These are phyloP conservation scores for Sardina pilchardus DNA, from an alignment of 2,113 vertebrate species.

Conservation along the genomic window DNA sequence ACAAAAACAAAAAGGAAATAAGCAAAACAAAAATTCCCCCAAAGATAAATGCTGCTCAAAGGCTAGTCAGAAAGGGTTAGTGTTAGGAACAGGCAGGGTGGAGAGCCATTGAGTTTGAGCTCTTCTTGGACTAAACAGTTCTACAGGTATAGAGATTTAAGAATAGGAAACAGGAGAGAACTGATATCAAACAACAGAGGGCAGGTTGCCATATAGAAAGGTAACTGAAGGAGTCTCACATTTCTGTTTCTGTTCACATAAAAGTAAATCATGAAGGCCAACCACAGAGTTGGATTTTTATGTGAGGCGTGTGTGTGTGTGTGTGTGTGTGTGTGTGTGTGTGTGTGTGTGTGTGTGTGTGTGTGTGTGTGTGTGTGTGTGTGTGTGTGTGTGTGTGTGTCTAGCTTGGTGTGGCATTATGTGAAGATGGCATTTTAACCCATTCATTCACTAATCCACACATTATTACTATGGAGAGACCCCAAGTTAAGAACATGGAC, in stretches of 20 bases:
- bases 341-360: too few relatives aligned
- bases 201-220: not conserved
- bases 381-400: not conserved
- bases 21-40: constrained; percentile 19
- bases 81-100: not conserved
- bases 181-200: too few relatives aligned
- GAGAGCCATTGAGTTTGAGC: not conserved
- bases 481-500: too few relatives aligned
- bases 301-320: not conserved
- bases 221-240: not conserved
- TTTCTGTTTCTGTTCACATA: not conserved
- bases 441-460: not conserved
- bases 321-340: too few relatives aligned
- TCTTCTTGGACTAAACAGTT: not conserved
- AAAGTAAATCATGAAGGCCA: too few relatives aligned
- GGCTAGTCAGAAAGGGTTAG: not conserved
- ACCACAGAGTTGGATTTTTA: not conserved
- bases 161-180: too few relatives aligned
- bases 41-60: not conserved
- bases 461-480: not conserved
- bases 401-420: not conserved
- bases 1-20: not conserved
- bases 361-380: too few relatives aligned
- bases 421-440: not conserved
- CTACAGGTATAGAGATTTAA: not conserved